Conservation (phyloP, 2,888 invertebrate species). For the Ochropacha duplaris region DNA sequence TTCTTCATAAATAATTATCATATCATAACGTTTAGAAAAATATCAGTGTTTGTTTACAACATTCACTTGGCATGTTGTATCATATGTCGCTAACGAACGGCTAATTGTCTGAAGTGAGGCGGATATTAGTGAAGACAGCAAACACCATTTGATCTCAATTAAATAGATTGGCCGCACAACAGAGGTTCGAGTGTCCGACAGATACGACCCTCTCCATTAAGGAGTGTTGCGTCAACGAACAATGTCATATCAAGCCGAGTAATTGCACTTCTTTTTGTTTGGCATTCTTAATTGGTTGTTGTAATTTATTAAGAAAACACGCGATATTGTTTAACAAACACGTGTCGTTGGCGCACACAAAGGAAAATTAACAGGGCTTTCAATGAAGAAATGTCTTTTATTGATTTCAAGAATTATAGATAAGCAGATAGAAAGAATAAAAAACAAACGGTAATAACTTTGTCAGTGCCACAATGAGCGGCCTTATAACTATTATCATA, state of each 20-base stretch:
- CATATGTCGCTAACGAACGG: background rate
- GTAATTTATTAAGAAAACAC: background rate
- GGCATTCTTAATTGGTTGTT: background rate
- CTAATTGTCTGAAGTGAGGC: background rate
- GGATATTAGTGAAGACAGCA: conserved; percentile 17
- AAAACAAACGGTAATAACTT: too few relatives aligned
- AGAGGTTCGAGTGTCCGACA: conserved; percentile 10
- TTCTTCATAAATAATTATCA: too few relatives aligned
- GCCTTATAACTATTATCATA: too few relatives aligned
- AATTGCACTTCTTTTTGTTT: conserved; percentile 7
- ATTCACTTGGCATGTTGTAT: background rate
- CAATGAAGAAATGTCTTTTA: background rate
- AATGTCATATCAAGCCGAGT: background rate
- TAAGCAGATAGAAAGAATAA: too few relatives aligned
- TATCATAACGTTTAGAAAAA: too few relatives aligned
- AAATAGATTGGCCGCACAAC: conserved; percentile 38
- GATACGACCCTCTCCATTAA: conserved; percentile 3
- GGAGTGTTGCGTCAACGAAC: background rate
- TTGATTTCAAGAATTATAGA: conserved; percentile 3
- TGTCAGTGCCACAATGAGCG: too few relatives aligned
- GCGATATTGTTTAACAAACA: background rate
- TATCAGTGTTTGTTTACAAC: background rate
- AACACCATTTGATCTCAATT: conserved; percentile 49
- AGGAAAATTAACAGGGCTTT: conserved; percentile 5
- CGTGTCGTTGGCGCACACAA: background rate